Conservation (phyloP, 2,797 vertebrate genomes). For the Valencia hispanica region DNA sequence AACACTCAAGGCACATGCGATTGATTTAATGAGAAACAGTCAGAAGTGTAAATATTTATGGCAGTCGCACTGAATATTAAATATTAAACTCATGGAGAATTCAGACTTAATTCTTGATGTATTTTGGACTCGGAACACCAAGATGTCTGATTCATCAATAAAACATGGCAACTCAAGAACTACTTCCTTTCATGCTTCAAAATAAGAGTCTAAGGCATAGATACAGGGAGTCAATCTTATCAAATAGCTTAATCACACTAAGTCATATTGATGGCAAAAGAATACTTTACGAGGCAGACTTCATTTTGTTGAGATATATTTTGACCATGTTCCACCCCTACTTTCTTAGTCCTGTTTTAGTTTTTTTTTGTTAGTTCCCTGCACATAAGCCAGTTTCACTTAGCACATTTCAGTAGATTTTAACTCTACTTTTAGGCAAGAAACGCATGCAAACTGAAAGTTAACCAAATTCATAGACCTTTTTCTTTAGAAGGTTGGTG, state of each 20-base stretch:
- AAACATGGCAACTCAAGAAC: background rate
- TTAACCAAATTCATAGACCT: constrained; percentile 11
- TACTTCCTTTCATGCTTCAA: background rate
- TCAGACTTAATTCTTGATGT: background rate
- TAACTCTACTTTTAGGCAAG: background rate
- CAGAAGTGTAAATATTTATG: background rate
- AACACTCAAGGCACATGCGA: background rate
- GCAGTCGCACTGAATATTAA: background rate
- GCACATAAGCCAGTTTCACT: background rate
- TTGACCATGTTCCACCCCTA: background rate
- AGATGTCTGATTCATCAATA: background rate
- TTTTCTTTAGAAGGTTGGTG: constrained; percentile 51
- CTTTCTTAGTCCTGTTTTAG: background rate
- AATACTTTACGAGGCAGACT: background rate
- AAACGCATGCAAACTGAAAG: background rate
- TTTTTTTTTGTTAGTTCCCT: background rate
- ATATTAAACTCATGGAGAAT: background rate
- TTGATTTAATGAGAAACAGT: background rate
- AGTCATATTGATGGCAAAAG: background rate
- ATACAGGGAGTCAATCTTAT: background rate
- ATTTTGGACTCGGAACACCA: background rate
- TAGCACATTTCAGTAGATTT: background rate
- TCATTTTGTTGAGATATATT: background rate
- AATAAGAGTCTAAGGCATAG: background rate
- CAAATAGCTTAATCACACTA: background rate